Evolutionary conservation across 2,113 vertebrate species (phyloP), one percentile per base, ranked within the genome.

Genomic region (Salvator merianae): DNA sequence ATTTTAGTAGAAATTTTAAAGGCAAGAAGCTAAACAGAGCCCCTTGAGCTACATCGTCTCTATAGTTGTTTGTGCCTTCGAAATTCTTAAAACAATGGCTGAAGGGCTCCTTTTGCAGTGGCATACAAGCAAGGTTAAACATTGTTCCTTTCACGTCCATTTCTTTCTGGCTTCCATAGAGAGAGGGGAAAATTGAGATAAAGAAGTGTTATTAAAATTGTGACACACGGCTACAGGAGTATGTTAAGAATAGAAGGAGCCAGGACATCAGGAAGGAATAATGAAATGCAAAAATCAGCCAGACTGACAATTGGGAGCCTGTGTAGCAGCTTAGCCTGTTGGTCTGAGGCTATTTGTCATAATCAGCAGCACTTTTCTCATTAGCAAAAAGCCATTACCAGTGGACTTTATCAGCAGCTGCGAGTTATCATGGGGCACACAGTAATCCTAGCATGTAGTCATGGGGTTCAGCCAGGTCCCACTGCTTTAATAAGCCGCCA

Each of bases 271-370:
- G 95, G 93, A 95, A 93, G 94, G 95, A 94, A 95, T 97, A 98
- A 98, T 98, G 97, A 97, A 97, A 98, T 97, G 97, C 97, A 96
- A 96, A 96, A 96, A 96, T 96, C 96, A 87, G 87, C 96, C 96
- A 95, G 95, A 95, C 95, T 95, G 97, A 97, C 96, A 98, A 97
- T 97, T 95, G 96, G 93, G 94, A 95, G 96, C 96, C 94, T 95
- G 94, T 99, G 97, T 98, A 96, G 94, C 98, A 97, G 97, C 98
- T 99, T 99, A 99, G 97, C 98, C 97, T 96, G 94, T 96, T 98
- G 98, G 96, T 97, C 98, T 96, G 95, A 90, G 90, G 97, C 95
- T 94, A 98, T 98, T 97, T 97, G 97, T 98, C 98, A 98, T 97
- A 97, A 98, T 98, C 98, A 98, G 97, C 94, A 83, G 90, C 93